Conservation (phyloP, 2,888 invertebrate species). For the Ischnura elegans region DNA sequence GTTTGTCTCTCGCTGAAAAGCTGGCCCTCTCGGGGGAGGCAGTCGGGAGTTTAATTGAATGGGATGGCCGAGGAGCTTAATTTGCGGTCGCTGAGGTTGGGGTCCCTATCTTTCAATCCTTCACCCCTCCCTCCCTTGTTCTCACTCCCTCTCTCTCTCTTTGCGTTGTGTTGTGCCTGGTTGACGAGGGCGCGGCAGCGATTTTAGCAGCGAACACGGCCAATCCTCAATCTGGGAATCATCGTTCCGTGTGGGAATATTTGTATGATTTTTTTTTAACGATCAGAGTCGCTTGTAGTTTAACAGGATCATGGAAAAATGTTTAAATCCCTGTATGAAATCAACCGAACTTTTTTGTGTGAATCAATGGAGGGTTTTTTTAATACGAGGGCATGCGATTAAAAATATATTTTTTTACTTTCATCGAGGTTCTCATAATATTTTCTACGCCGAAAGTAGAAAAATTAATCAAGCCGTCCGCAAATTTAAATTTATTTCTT, state of each 20-base stretch:
- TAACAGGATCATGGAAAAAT: too few relatives aligned
- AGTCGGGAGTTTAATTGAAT: conserved; percentile 54
- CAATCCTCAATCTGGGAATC: neutral
- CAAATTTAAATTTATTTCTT: too few relatives aligned
- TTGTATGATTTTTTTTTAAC: too few relatives aligned
- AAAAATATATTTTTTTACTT: too few relatives aligned
- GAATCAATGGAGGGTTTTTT: too few relatives aligned
- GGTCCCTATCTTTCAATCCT: conserved; percentile 66
- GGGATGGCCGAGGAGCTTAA: conserved; percentile 66
- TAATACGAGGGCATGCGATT: too few relatives aligned
- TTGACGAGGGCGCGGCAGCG: conserved; percentile 40
- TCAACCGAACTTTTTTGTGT: too few relatives aligned
- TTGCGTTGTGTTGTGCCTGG: neutral
- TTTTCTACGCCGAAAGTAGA: too few relatives aligned
- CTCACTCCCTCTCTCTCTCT: neutral
- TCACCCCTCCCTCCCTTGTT: neutral
- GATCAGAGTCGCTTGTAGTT: too few relatives aligned
- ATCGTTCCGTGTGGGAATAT: neutral
- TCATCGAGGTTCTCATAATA: too few relatives aligned
- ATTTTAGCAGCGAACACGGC: neutral
- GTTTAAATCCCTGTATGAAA: too few relatives aligned
- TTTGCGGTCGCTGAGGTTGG: conserved; percentile 66
- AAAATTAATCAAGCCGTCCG: too few relatives aligned
- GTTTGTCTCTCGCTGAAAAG: conserved; percentile 66
- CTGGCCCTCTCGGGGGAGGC: conserved; percentile 24